Conservation (phyloP, 2,113 vertebrate genomes). For the Theristicus caerulescens region DNA sequence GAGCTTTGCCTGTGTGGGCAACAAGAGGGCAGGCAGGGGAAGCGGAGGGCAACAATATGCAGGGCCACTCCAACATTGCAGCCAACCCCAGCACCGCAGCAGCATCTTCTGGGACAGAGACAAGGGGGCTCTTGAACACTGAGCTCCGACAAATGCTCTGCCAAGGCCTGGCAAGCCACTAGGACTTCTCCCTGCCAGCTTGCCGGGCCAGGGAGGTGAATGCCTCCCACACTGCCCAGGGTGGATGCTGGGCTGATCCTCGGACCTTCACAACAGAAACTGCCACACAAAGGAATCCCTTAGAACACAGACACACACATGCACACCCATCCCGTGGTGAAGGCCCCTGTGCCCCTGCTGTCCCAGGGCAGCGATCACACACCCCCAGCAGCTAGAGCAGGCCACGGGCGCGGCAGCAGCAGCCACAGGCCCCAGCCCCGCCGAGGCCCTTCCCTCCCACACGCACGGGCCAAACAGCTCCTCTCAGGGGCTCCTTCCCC, state of each 20-base stretch:
- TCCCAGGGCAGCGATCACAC: no score
- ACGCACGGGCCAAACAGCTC: accelerated
- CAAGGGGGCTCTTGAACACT: no score
- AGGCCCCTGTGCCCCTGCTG: no score
- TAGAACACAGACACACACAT: accelerated
- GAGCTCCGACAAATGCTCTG: background rate
- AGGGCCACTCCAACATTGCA: no score
- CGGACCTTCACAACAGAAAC: accelerated
- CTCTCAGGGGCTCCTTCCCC: background rate
- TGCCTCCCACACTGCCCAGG: no score
- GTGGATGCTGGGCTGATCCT: no score
- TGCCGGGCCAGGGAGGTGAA: background rate
- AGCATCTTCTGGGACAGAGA: background rate
- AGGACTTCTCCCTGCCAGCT: no score
- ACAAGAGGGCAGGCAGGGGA: no score
- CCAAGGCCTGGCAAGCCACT: no score
- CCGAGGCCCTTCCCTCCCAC: no score
- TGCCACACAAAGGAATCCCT: accelerated
- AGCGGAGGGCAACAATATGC: accelerated
- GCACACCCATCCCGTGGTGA: background rate
- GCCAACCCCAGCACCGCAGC: background rate
- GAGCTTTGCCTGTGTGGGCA: background rate
- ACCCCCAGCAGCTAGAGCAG: no score
- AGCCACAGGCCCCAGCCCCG: no score
- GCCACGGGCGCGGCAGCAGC: background rate